A percentile compares a stretch with the other conserved stretches of the same genome.
These are phyloP conservation scores for Pristionchus entomophagus DNA, from an alignment of 2,888 invertebrate genomes.

Conservation along the genomic window DNA sequence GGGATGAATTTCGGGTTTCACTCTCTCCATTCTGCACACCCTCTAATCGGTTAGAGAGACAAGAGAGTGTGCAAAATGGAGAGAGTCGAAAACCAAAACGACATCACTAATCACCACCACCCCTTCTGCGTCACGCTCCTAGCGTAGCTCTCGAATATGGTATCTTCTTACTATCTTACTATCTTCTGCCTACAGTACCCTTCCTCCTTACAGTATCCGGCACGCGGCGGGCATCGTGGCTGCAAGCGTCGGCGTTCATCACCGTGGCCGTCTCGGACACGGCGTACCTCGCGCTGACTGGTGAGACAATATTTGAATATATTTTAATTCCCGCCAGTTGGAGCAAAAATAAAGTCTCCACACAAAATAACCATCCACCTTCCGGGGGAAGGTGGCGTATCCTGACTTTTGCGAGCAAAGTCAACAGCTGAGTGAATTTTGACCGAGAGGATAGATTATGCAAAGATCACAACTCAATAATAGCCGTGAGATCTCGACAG, in stretches of 20 bases:
- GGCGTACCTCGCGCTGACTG: conserved; percentile 30
- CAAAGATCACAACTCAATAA: too few relatives aligned
- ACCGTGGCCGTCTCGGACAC: conserved; percentile 65
- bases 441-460: too few relatives aligned
- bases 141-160: not conserved
- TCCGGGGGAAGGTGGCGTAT: not conserved
- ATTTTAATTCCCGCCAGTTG: not conserved
- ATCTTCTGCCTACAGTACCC: not conserved
- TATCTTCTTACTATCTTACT: not conserved
- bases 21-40: too few relatives aligned
- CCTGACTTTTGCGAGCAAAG: not conserved
- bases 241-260: conserved; percentile 69
- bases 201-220: conserved; percentile 62
- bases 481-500: too few relatives aligned
- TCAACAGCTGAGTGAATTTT: too few relatives aligned
- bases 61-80: too few relatives aligned
- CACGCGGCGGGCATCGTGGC: conserved; percentile 64
- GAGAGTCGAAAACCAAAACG: too few relatives aligned
- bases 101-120: too few relatives aligned
- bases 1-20: too few relatives aligned
- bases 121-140: too few relatives aligned
- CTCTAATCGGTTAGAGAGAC: too few relatives aligned
- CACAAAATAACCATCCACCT: not conserved
- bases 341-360: not conserved
- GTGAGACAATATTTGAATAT: conserved; percentile 14